These are phyloP conservation scores for Arbacia lixula DNA, from an alignment of 53 echinoderm and acorn worm species.

Conservation along the genomic window DNA sequence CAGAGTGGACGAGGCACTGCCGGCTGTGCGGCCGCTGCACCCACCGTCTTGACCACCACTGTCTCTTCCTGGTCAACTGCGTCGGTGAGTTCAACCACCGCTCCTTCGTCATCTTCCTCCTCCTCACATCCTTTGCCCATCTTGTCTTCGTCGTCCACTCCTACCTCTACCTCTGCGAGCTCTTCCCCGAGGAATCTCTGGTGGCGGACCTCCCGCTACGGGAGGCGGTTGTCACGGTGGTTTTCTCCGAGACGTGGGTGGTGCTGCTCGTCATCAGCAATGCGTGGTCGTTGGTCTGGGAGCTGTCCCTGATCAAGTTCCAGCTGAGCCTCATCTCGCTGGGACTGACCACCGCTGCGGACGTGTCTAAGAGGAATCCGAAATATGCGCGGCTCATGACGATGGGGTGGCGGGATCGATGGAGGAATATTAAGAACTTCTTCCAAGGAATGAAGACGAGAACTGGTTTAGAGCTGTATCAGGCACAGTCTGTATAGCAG, in stretches of 20 bases:
- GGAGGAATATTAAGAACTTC: conserved; percentile 80
- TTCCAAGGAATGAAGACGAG: conserved; percentile 77
- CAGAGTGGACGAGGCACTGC: conserved; percentile 79
- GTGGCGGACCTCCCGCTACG: conserved; percentile 17
- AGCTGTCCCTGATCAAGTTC: conserved; percentile 56
- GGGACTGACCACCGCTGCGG: conserved; percentile 76
- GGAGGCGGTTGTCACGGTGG: neutral
- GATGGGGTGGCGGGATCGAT: conserved; percentile 42
- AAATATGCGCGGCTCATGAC: neutral
- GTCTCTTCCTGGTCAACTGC: conserved; percentile 89
- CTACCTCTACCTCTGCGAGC: conserved; percentile 46
- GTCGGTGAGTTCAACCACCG: conserved; percentile 91
- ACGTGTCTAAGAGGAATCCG: conserved; percentile 26
- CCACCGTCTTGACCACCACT: conserved; percentile 86
- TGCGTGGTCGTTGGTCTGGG: conserved; percentile 78
- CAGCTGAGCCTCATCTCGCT: conserved; percentile 69
- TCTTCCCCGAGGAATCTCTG: conserved; percentile 46
- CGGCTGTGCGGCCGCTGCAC: conserved; percentile 84
- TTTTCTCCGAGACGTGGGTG: conserved; percentile 67
- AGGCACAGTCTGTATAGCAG: too few relatives aligned
- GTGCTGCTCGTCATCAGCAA: conserved; percentile 64
- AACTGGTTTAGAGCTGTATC: conserved; percentile 60
- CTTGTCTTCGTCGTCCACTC: conserved; percentile 64
- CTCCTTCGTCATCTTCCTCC: conserved; percentile 81
- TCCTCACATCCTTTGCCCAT: conserved; percentile 59